Percentiles rank a stretch among this genome's conserved stretches.
Evolutionary conservation across 1,140 invertebrate genomes (phyloP).

Genomic region (Bactericera cockerelli): DNA sequence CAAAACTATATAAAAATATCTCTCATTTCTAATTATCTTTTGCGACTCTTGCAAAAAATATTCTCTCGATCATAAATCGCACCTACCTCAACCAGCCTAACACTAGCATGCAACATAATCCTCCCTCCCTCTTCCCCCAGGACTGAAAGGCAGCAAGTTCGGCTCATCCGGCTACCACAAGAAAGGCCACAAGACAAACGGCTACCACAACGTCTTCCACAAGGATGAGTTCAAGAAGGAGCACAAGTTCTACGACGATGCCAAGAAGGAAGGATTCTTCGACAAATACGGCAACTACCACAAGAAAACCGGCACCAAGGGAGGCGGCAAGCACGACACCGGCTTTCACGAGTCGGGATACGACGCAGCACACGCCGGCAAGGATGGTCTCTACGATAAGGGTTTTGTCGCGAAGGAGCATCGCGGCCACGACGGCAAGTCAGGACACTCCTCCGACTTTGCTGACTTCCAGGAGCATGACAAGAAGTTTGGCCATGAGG

Average conservation of each 20-base stretch:
- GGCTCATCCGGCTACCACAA: slow-evolving; percentile 30
- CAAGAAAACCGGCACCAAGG: slow-evolving; percentile 30
- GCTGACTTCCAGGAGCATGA: slow-evolving; percentile 29
- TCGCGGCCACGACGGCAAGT: slow-evolving; percentile 29
- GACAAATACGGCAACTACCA: slow-evolving; percentile 35
- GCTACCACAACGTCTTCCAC: slow-evolving; percentile 51
- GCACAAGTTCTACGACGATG: slow-evolving; percentile 52
- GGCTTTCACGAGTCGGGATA: slow-evolving; percentile 33
- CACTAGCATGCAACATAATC: too few relatives aligned
- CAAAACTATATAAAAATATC: too few relatives aligned
- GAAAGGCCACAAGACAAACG: slow-evolving; percentile 49
- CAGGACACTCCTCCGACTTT: slow-evolving; percentile 28
- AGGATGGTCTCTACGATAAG: slow-evolving; percentile 31
- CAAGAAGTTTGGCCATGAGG: slow-evolving; percentile 27
- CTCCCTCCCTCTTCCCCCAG: not conserved
- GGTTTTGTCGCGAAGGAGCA: slow-evolving; percentile 31
- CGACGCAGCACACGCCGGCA: slow-evolving; percentile 29
- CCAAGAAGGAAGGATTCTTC: slow-evolving; percentile 43
- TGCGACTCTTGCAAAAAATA: too few relatives aligned
- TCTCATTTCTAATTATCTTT: too few relatives aligned
- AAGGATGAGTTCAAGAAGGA: slow-evolving; percentile 61
- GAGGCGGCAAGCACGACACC: slow-evolving; percentile 34
- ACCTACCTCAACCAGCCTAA: too few relatives aligned
- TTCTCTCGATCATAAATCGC: too few relatives aligned
- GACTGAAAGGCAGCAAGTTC: slow-evolving; percentile 15